Evolutionary conservation across 2,888 invertebrate species (phyloP), one percentile per base, ranked within the genome.

Genomic region (Plebejus argus): DNA sequence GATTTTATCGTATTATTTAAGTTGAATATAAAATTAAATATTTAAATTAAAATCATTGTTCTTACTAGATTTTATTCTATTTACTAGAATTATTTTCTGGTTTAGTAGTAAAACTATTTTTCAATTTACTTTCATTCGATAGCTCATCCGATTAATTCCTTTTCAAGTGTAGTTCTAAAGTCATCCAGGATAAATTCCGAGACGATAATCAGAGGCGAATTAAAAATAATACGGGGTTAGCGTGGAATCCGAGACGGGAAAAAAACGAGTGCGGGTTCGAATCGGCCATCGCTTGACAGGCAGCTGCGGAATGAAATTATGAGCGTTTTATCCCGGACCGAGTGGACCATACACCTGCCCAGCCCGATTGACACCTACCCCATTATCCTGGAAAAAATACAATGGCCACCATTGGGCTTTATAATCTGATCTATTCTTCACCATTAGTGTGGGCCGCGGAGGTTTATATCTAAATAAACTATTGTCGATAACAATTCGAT

Each of bases 401-500:
- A 94, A 93, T 90, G 87, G 89, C 83, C 84, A 90, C 87, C 93
- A 93, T 93, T 93, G 89, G 92, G 89, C 86, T 89, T 88, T 90
- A 92, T 89, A 90, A 90, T 86, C 85, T 85, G 85, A 87, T 84
- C 91, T 87, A 89, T 92, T 91, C 90, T 90, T 92, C 93, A 85
- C 93, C 91, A 94, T 94, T 94, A 93, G 89, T 92, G 93, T 93
- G 93, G 94, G 93, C 91, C 93, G 92, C 81, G 84, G 89, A 91
- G 92, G 92, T 92, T 89, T 85, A 88, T 81, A 90, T 88, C 91
- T 92, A 92, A 93, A 94, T 93, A 94, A 93, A 92, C 93, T 91
- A 93, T 94, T 94, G 93, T 93, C 91, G 85, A 85, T 86, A 91
- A 93, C 92, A 93, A 93, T 91, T 93, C 93, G 90, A 93, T 93